These are phyloP conservation scores for Uria aalge DNA, from an alignment of 2,113 vertebrate species.

Conservation along the genomic window DNA sequence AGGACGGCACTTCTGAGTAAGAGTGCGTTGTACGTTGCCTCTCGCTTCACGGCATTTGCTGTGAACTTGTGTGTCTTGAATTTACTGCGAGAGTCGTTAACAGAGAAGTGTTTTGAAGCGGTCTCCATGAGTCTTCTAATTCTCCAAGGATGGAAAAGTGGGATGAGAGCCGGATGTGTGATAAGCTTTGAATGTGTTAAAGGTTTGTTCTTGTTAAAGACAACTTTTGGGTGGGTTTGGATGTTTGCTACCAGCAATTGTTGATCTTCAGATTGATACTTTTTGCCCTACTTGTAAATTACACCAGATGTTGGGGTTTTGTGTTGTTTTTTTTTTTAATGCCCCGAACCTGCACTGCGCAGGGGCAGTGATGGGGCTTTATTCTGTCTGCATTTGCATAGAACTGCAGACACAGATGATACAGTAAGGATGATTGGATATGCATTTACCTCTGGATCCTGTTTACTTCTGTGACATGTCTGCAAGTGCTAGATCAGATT, in stretches of 20 bases:
- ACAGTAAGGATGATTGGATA: not conserved
- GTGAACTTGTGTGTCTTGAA: not conserved
- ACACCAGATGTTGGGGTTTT: not conserved
- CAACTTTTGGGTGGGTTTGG: not conserved
- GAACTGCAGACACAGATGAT: not conserved
- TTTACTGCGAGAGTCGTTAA: not conserved
- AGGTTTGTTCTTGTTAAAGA: not conserved
- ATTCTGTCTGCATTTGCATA: not conserved
- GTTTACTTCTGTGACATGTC: slow-evolving; percentile 1
- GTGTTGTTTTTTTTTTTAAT: not conserved
- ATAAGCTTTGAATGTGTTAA: not conserved
- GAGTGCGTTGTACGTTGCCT: not conserved
- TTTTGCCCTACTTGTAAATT: not conserved
- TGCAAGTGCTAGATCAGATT: slow-evolving; percentile 58
- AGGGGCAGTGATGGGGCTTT: not conserved
- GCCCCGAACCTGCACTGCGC: accelerated
- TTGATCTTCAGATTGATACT: not conserved
- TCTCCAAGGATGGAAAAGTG: not conserved
- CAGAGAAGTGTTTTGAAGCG: not conserved
- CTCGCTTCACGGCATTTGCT: not conserved
- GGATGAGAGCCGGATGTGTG: not conserved
- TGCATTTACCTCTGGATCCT: slow-evolving; percentile 21
- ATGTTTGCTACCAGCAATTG: not conserved
- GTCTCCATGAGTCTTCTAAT: not conserved
- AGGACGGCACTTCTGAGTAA: not conserved